phyloP scores from a whole-genome alignment of 2,888 invertebrate species.

The Calliopum simillimum region DNA sequence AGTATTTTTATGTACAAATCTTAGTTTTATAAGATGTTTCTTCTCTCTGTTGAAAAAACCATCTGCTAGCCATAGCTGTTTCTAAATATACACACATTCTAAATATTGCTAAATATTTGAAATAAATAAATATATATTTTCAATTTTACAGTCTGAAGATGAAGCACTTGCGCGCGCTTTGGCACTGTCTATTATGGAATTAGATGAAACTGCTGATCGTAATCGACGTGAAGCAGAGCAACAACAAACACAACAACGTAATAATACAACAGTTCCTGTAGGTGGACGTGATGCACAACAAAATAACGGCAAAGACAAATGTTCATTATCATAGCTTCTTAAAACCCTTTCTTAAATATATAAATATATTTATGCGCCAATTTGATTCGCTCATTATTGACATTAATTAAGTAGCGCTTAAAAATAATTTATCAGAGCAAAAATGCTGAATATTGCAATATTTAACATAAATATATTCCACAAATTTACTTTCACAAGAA shows the following conservation, averaged over 20 bases:
- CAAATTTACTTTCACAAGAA: background rate
- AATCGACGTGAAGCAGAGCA: slow-evolving; percentile 49
- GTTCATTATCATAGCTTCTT: slow-evolving; percentile 60
- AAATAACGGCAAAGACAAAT: slow-evolving; percentile 61
- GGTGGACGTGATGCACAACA: slow-evolving; percentile 55
- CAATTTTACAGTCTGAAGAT: slow-evolving; percentile 78
- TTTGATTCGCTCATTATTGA: background rate
- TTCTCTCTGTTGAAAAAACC: too few species aligned
- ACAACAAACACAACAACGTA: slow-evolving; percentile 43
- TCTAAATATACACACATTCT: background rate
- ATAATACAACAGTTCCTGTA: slow-evolving; percentile 49
- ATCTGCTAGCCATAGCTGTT: too few species aligned
- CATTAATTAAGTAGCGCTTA: background rate
- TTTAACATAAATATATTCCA: background rate
- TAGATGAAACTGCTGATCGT: slow-evolving; percentile 66
- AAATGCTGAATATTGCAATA: background rate
- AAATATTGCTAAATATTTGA: too few species aligned
- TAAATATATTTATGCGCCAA: too few species aligned
- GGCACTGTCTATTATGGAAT: slow-evolving; percentile 76
- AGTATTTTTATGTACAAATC: slow-evolving; percentile 42
- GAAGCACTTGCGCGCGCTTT: slow-evolving; percentile 90
- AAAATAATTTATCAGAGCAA: too few species aligned
- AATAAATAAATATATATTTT: too few species aligned
- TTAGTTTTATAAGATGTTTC: background rate
- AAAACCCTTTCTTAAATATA: background rate